phyloP scores from a whole-genome alignment of 2,888 invertebrate species.

The Acanthosepion pharaonis region DNA sequence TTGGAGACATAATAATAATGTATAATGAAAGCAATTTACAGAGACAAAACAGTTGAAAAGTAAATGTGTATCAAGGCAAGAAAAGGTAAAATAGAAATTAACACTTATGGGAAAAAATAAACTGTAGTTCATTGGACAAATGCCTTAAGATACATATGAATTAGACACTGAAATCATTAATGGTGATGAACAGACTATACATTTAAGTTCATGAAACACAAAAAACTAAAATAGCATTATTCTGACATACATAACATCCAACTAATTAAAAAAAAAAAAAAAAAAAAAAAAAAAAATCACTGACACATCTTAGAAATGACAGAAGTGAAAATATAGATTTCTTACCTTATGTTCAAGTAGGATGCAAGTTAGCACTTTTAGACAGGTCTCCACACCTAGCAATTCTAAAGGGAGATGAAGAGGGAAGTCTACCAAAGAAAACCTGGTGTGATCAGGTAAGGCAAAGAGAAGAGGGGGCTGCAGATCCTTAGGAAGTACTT shows the following conservation, averaged over 20 bases:
- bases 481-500: constrained; percentile 87
- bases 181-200: not conserved
- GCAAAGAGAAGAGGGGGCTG: constrained; percentile 87
- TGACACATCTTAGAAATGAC: not conserved
- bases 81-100: too few relatives aligned
- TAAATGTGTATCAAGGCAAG: too few relatives aligned
- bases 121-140: not conserved
- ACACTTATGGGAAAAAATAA: too few relatives aligned
- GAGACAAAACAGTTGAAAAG: too few relatives aligned
- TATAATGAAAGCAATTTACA: too few relatives aligned
- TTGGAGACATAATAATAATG: too few relatives aligned
- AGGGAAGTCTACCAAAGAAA: constrained; percentile 97
- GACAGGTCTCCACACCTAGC: constrained; percentile 96
- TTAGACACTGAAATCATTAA: not conserved
- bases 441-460: constrained; percentile 91
- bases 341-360: constrained; percentile 94
- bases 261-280: too few relatives aligned
- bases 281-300: too few relatives aligned
- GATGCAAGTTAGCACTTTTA: constrained; percentile 95
- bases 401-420: constrained; percentile 97
- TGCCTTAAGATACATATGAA: not conserved
- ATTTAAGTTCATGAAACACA: not conserved
- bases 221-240: not conserved
- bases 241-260: not conserved
- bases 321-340: not conserved